phyloP scores from a whole-genome alignment of 1,140 invertebrate genomes.

The Aethina tumida region DNA sequence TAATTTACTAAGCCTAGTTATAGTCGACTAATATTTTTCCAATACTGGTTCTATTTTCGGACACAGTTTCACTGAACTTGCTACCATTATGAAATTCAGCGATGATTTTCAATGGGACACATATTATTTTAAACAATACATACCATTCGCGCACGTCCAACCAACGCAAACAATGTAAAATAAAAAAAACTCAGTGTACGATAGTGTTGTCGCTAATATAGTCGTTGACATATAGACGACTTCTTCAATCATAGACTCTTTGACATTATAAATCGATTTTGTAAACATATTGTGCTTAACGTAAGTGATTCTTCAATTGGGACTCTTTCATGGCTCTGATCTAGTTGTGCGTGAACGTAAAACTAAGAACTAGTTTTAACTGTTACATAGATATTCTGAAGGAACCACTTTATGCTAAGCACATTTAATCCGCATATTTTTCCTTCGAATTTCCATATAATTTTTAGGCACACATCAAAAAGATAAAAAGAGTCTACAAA shows the following conservation, averaged over 20 bases:
- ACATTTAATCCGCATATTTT: no score
- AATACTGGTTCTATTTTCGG: conserved; percentile 33
- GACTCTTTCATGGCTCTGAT: no score
- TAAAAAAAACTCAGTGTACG: conserved; percentile 34
- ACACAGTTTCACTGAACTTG: conserved; percentile 30
- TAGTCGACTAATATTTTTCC: conserved; percentile 30
- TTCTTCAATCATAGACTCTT: not conserved
- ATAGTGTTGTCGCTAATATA: conserved; percentile 15
- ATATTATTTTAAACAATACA: conserved; percentile 32
- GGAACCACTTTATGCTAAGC: no score
- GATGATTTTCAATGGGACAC: no score
- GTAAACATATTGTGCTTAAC: conserved; percentile 2
- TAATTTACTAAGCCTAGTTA: conserved; percentile 6
- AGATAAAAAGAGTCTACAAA: conserved; percentile 2
- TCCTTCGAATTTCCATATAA: no score
- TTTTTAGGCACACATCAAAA: no score
- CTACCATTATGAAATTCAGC: no score
- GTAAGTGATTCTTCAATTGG: no score
- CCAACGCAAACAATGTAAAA: conserved; percentile 36
- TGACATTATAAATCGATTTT: conserved; percentile 5
- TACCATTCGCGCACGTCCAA: conserved; percentile 36
- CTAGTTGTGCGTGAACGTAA: no score
- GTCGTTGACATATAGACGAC: conserved; percentile 17
- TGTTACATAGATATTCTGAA: no score
- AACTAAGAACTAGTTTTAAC: no score